A percentile compares a stretch with the other conserved stretches of the same genome.
Conservation (phyloP, 2,797 vertebrate genomes). For the Ispidina lecontei region DNA sequence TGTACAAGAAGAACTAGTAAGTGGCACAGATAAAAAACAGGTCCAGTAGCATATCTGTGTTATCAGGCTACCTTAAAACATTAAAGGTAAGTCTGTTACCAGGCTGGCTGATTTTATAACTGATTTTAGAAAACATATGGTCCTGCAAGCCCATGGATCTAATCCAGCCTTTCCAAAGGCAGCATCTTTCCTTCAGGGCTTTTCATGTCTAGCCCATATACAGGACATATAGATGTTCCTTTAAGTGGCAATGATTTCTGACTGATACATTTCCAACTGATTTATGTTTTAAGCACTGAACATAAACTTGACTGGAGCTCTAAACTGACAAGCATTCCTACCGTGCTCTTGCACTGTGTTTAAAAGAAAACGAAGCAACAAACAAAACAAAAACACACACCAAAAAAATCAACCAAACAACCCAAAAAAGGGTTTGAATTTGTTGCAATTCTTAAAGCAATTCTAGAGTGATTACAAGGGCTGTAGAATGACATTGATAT, state of each 20-base stretch:
- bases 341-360: background rate
- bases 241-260: slow-evolving; percentile 23
- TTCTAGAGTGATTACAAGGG: background rate
- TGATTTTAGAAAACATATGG: background rate
- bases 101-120: background rate
- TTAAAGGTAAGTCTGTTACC: background rate
- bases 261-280: slow-evolving; percentile 3
- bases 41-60: background rate
- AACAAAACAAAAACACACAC: background rate
- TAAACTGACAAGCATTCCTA: background rate
- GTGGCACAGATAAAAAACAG: background rate
- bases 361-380: background rate
- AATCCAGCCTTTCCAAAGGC: background rate
- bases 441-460: background rate
- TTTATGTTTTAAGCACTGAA: background rate
- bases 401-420: too few species aligned
- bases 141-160: background rate
- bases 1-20: background rate
- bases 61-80: background rate
- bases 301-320: background rate
- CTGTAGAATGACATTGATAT: background rate
- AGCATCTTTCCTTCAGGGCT: background rate
- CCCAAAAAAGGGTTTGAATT: background rate
- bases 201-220: background rate
- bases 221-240: background rate